Evolutionary conservation across 2,797 vertebrate genomes (phyloP).

Genomic region (Spea hammondii): DNA sequence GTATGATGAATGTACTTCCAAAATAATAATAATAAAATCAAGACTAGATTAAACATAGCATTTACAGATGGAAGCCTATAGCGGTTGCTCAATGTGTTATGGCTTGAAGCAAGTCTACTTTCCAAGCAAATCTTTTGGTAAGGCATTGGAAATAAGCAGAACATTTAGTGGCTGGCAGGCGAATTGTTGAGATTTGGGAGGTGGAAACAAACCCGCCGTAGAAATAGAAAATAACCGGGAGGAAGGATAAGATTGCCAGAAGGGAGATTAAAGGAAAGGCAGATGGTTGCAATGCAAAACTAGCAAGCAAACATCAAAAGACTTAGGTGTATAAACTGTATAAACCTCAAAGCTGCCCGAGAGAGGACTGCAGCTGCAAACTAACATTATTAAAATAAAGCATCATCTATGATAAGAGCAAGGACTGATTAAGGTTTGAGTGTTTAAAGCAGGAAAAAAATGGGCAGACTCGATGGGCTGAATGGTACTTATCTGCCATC

Average conservation of each 20-base stretch:
- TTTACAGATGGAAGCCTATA: neutral
- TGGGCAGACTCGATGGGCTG: no score
- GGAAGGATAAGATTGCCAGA: slow-evolving; percentile 9
- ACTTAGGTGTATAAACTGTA: slow-evolving; percentile 28
- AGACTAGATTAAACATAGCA: slow-evolving; percentile 3
- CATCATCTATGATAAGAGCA: no score
- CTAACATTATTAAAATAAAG: no score
- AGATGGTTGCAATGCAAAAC: slow-evolving; percentile 32
- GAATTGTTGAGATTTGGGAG: slow-evolving; percentile 27
- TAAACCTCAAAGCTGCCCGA: slow-evolving; percentile 6
- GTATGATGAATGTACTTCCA: slow-evolving; percentile 4
- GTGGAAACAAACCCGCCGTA: neutral
- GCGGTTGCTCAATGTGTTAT: slow-evolving; percentile 12
- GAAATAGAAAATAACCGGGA: slow-evolving; percentile 15
- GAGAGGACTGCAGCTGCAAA: neutral
- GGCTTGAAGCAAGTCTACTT: slow-evolving; percentile 8
- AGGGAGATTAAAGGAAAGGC: slow-evolving; percentile 35
- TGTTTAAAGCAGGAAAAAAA: no score
- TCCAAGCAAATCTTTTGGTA: slow-evolving; percentile 14
- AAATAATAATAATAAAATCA: neutral
- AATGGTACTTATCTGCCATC: no score
- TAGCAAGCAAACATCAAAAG: slow-evolving; percentile 37
- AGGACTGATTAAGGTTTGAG: no score
- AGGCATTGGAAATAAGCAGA: slow-evolving; percentile 32
- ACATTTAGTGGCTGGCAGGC: slow-evolving; percentile 35